Evolutionary conservation across 2,888 invertebrate genomes (phyloP).

Genomic region (Liopterus haemorrhoidalis): DNA sequence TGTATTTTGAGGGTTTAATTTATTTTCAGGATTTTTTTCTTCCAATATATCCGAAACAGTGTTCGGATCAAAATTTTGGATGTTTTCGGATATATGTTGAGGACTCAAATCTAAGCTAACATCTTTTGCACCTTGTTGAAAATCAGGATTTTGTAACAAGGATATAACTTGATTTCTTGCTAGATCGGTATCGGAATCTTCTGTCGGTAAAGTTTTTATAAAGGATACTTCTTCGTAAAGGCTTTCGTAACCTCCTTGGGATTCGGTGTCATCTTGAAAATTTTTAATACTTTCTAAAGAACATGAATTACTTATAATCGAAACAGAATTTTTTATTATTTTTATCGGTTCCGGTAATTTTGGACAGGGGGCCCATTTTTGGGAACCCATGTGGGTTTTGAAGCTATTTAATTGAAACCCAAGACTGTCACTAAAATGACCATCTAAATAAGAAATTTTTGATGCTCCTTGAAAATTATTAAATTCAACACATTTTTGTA

Average conservation of each 20-base stretch:
- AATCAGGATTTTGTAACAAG: too few relatives aligned
- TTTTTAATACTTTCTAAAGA: slow-evolving; percentile 45
- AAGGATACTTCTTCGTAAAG: too few relatives aligned
- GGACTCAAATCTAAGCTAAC: too few relatives aligned
- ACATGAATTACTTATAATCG: slow-evolving; percentile 30
- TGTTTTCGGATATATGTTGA: too few relatives aligned
- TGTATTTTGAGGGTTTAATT: too few relatives aligned
- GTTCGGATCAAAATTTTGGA: too few relatives aligned
- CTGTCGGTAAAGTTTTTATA: too few relatives aligned
- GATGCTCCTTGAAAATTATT: slow-evolving; percentile 44
- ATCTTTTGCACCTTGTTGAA: too few relatives aligned
- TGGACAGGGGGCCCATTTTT: slow-evolving; percentile 8
- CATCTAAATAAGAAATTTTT: slow-evolving; percentile 43
- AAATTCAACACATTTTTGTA: slow-evolving; percentile 41
- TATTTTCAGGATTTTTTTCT: too few relatives aligned
- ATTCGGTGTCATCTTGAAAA: slow-evolving; percentile 44
- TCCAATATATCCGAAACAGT: too few relatives aligned
- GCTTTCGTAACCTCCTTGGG: slow-evolving; percentile 45
- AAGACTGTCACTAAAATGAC: slow-evolving; percentile 44
- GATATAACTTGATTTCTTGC: too few relatives aligned
- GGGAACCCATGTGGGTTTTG: slow-evolving; percentile 39
- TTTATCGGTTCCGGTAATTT: slow-evolving; percentile 1
- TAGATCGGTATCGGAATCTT: too few relatives aligned
- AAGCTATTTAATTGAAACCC: slow-evolving; percentile 43
- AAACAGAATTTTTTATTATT: slow-evolving; percentile 8